Base-by-base conservation (phyloP, 2,888 invertebrate species). In the Zele albiditarsus region DNA sequence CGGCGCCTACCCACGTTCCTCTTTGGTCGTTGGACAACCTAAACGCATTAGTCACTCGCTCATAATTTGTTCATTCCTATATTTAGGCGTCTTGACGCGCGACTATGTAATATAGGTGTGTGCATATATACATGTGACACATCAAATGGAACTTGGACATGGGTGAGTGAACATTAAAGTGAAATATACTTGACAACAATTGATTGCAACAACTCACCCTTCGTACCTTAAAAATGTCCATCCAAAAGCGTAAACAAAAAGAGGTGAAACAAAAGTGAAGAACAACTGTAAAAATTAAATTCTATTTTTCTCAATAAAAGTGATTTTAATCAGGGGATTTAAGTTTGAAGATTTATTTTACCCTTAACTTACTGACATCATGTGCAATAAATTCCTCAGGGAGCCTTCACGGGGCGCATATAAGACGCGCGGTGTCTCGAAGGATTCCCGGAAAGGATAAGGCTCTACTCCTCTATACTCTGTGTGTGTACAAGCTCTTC, bases 1-100 rank as follows among this genome's bases (percentile, higher is more conserved):
- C 78, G 80, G 74, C 78, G 78, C 68, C 68, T 68, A 31, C 46
- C 62, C 60, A 68, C 68, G 49, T 68, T 42, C 67, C 25, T n/a
- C 31, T 62, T 62, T 60, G 67, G 49, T 68, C 46, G 62, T 73
- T 46, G 73, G 62, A 82, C 80, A 79, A 75, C 74, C 76, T 77
- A 74, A 78, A 78, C 77, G 80, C 80, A 81, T 83, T 83, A 83
- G 83, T 84, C 83, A 82, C 81, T 81, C 82, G 83, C 73, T 84
- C 78, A 83, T 84, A 85, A 85, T 85, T 85, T 83, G 84, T 83
- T 83, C 85, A 79, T 77, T 79, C 78, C 82, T 85, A 85, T 85
- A 82, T 84, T 84, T 82, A 81, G 84, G 73, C 74, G 27, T 66
- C 78, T 73, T 66, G 42, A 65, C 49, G 53, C n/a, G 49, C 12